A percentile compares a stretch with the other conserved stretches of the same genome.
These are phyloP conservation scores for Batillaria attramentaria DNA, from an alignment of 1,140 invertebrate genomes.

Conservation along the genomic window DNA sequence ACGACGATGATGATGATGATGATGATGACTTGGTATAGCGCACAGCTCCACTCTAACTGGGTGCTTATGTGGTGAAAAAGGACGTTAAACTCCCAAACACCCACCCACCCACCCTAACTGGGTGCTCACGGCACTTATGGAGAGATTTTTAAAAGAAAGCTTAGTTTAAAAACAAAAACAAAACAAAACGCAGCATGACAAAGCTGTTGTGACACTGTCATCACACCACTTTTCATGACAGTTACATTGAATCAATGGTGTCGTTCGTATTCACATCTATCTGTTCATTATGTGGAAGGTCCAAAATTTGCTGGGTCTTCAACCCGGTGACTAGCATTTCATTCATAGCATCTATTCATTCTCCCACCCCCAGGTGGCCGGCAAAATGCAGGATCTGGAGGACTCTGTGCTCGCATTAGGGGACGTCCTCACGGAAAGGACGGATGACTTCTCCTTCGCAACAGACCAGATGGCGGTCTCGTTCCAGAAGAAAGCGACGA, in stretches of 20 bases:
- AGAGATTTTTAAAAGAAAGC: not conserved
- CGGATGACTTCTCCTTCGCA: too few species aligned
- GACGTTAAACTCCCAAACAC: not conserved
- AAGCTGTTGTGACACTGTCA: not conserved
- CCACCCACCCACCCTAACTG: not conserved
- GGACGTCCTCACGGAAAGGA: too few species aligned
- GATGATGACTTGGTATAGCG: too few species aligned
- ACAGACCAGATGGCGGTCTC: not conserved
- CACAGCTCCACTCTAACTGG: not conserved
- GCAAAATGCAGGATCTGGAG: not conserved
- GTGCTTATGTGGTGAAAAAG: too few species aligned
- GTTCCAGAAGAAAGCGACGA: not conserved
- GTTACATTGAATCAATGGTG: not conserved
- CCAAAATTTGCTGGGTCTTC: not conserved
- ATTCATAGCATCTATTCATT: not conserved
- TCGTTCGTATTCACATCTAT: too few species aligned
- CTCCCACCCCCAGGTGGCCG: not conserved
- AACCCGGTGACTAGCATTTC: too few species aligned
- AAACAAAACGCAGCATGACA: not conserved
- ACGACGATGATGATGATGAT: too few species aligned
- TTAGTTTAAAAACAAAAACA: not conserved
- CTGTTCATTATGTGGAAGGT: not conserved
- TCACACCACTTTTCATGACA: not conserved
- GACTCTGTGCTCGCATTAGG: not conserved
- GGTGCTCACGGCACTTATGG: not conserved